A percentile compares a stretch with the other conserved stretches of the same genome.
Conservation (phyloP, 2,888 invertebrate species). For the Gymnosoma rotundatum region DNA sequence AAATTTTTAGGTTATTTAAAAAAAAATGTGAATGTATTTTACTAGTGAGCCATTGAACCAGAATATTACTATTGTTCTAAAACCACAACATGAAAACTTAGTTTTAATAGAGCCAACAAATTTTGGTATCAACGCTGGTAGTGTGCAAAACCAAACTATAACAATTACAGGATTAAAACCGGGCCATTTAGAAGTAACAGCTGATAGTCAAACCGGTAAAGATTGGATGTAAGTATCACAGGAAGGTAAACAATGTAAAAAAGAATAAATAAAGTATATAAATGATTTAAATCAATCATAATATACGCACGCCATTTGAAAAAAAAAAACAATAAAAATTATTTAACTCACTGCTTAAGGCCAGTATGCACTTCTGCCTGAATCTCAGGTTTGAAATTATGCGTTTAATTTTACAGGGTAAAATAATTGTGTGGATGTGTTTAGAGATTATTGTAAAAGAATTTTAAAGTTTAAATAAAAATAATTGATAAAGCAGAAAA, state of each 20-base stretch:
- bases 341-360: too few species aligned
- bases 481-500: too few species aligned
- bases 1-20: not conserved
- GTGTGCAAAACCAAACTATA: constrained; percentile 82
- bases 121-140: constrained; percentile 74
- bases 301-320: too few species aligned
- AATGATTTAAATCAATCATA: too few species aligned
- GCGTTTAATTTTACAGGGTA: too few species aligned
- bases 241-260: too few species aligned
- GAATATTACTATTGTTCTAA: constrained; percentile 83
- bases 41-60: constrained; percentile 73
- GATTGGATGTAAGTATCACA: constrained; percentile 78
- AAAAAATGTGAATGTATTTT: not conserved
- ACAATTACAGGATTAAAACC: constrained; percentile 85
- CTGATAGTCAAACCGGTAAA: constrained; percentile 84
- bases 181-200: constrained; percentile 86
- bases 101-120: constrained; percentile 84
- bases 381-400: too few species aligned
- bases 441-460: too few species aligned
- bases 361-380: too few species aligned
- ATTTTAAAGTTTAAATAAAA: too few species aligned
- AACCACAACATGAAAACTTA: constrained; percentile 86
- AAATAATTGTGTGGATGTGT: too few species aligned
- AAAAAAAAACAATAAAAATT: too few species aligned
- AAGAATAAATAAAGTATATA: not conserved